A percentile compares a stretch with the other conserved stretches of the same genome.
Evolutionary conservation across 2,797 vertebrate genomes (phyloP).

Genomic region (Cyprinella venusta): DNA sequence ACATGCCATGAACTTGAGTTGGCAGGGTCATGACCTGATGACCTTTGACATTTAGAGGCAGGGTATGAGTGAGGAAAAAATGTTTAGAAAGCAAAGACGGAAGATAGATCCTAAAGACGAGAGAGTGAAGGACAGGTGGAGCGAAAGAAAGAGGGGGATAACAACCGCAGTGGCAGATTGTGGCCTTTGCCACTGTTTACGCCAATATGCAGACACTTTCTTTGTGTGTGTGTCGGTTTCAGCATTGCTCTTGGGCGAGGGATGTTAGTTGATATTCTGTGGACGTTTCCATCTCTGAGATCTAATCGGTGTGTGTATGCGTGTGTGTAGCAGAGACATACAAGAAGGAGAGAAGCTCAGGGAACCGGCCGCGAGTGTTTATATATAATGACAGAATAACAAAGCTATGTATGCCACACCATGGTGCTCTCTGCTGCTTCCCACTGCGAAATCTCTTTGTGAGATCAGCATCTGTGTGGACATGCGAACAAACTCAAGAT

Average conservation of each 20-base stretch:
- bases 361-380: constrained; percentile 80
- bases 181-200: constrained; percentile 43
- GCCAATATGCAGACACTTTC: constrained; percentile 31
- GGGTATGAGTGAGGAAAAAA: neutral
- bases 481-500: neutral
- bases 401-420: constrained; percentile 81
- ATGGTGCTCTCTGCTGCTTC: constrained; percentile 71
- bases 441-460: constrained; percentile 11
- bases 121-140: constrained; percentile 20
- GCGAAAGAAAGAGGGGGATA: constrained; percentile 19
- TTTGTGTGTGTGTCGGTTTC: constrained; percentile 61
- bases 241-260: constrained; percentile 80
- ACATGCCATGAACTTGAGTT: constrained; percentile 62
- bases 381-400: constrained; percentile 86
- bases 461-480: constrained; percentile 28
- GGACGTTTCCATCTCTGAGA: constrained; percentile 84
- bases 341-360: constrained; percentile 55
- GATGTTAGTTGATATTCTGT: constrained; percentile 85
- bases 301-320: constrained; percentile 78
- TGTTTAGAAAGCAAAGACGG: constrained; percentile 13
- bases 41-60: constrained; percentile 75
- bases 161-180: constrained; percentile 25
- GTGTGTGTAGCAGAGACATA: constrained; percentile 59
- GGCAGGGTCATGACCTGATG: constrained; percentile 59
- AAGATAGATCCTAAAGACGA: constrained; percentile 3